phyloP scores from a whole-genome alignment of 2,797 vertebrate genomes.

The Oreochromis mossambicus region DNA sequence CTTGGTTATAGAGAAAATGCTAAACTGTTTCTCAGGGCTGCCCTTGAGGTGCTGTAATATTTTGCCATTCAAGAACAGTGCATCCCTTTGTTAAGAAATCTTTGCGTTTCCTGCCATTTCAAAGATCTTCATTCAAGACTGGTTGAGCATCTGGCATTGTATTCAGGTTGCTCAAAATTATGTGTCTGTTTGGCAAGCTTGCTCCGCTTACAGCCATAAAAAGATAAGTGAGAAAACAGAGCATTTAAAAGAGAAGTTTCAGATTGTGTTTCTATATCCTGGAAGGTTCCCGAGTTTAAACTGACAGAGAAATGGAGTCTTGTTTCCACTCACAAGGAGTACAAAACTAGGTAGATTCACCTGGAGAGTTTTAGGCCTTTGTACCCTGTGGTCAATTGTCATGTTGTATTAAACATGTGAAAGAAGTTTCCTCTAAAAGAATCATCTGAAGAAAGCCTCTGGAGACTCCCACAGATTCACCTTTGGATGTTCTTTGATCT shows the following conservation, averaged over 20 bases:
- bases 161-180: background rate
- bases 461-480: background rate
- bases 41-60: background rate
- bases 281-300: background rate
- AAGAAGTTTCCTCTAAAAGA: background rate
- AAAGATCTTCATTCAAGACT: background rate
- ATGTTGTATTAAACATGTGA: conserved; percentile 15
- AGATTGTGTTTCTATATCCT: background rate
- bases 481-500: conserved; percentile 11
- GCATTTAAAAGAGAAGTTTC: background rate
- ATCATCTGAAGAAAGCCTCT: conserved; percentile 3
- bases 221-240: background rate
- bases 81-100: background rate
- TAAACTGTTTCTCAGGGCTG: background rate
- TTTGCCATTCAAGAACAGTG: background rate
- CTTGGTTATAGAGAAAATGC: background rate
- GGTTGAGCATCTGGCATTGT: background rate
- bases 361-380: background rate
- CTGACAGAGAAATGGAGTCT: background rate
- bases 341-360: background rate
- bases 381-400: conserved; percentile 6
- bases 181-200: background rate
- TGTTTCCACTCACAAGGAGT: background rate
- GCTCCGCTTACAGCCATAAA: background rate
- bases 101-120: background rate